These are phyloP conservation scores for Phycodurus eques DNA, from an alignment of 2,113 vertebrate species.

Conservation along the genomic window DNA sequence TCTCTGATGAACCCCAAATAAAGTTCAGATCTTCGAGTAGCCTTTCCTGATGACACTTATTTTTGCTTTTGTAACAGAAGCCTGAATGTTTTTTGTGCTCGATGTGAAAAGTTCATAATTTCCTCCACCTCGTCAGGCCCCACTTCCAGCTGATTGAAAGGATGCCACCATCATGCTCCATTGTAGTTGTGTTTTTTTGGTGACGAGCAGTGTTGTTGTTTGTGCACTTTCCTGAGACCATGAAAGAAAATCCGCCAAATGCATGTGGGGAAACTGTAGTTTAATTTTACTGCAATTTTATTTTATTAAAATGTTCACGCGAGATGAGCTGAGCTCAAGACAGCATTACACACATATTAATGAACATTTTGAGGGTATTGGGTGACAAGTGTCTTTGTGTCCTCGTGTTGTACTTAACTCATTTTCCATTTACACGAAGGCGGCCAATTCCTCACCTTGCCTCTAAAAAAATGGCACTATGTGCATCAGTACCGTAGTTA, in stretches of 20 bases:
- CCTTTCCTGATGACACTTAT: no score
- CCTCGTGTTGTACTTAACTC: slow-evolving; percentile 3
- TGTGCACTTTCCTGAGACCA: not conserved
- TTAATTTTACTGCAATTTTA: not conserved
- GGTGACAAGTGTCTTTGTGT: not conserved
- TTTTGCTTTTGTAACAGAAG: not conserved
- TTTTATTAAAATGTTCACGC: not conserved
- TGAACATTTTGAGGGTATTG: not conserved
- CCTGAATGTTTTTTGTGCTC: no score
- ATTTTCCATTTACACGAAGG: slow-evolving; percentile 34
- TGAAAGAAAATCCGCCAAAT: not conserved
- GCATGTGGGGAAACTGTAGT: not conserved
- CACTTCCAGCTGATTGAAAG: not conserved
- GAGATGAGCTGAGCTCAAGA: not conserved
- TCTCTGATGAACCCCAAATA: not conserved
- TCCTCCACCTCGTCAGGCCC: not conserved
- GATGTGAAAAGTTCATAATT: no score
- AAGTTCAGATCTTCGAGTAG: no score
- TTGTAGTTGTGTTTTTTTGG: not conserved
- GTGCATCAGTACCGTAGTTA: slow-evolving; percentile 37
- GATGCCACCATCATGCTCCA: not conserved
- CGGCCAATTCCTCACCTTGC: slow-evolving; percentile 54
- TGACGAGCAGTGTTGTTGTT: not conserved
- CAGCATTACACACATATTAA: not conserved
- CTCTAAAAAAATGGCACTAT: slow-evolving; percentile 40